Percentiles rank a stretch among this genome's conserved stretches.
Evolutionary conservation across 2,888 invertebrate species (phyloP).

Genomic region (Erebia epiphron): DNA sequence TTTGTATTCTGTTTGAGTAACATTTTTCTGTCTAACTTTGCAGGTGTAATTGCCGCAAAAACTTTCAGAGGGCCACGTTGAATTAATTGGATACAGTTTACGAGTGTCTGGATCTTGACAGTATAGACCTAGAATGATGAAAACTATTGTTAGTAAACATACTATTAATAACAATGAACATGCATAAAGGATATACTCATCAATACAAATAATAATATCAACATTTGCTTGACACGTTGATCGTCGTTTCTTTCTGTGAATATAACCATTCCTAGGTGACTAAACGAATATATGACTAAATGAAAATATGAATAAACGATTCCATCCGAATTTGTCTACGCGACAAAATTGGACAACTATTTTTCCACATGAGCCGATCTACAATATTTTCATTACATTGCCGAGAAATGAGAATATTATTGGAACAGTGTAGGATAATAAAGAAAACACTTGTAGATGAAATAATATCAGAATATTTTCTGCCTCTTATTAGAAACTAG

Average conservation of each 20-base stretch:
- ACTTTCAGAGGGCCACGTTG: constrained; percentile 67
- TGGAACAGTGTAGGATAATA: constrained; percentile 3
- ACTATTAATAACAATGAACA: background rate
- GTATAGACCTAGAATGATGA: constrained; percentile 61
- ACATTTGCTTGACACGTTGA: background rate
- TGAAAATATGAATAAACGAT: constrained; percentile 4
- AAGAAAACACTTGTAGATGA: constrained; percentile 13
- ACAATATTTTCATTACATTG: constrained; percentile 11
- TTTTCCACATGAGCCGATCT: constrained; percentile 8
- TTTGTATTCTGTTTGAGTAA: constrained; percentile 44
- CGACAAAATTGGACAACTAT: background rate
- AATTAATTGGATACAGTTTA: constrained; percentile 61
- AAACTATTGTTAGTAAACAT: background rate
- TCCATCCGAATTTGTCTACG: constrained; percentile 1
- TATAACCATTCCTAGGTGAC: too few species aligned
- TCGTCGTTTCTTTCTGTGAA: too few species aligned
- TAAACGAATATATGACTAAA: too few species aligned
- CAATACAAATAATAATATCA: background rate
- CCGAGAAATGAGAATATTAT: constrained; percentile 7
- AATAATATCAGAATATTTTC: constrained; percentile 7
- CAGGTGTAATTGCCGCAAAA: constrained; percentile 78
- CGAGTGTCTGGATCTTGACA: constrained; percentile 77
- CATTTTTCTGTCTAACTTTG: constrained; percentile 57
- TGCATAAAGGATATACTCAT: background rate
- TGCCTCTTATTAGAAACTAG: background rate